Percentiles rank a stretch among this genome's conserved stretches.
Evolutionary conservation across 2,797 vertebrate genomes (phyloP).

Genomic region (Parauchenoglanis punctatus): DNA sequence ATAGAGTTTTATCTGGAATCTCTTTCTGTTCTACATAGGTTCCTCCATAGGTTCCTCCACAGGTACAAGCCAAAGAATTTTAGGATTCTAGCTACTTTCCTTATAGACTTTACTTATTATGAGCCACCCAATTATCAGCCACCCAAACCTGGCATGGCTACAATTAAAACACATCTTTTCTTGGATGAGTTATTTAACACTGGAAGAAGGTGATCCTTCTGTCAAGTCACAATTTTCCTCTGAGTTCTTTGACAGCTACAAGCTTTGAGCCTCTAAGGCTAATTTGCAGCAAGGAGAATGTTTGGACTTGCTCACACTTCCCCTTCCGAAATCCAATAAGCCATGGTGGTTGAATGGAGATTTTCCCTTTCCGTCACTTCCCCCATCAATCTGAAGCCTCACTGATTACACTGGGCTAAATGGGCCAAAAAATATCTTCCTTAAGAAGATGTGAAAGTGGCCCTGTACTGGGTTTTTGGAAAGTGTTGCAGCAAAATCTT

Average conservation of each 20-base stretch:
- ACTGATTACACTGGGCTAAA: slow-evolving; percentile 50
- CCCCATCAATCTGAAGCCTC: slow-evolving; percentile 40
- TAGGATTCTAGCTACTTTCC: not conserved
- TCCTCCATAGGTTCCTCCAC: not conserved
- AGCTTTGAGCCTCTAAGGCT: not conserved
- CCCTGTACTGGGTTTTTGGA: not conserved
- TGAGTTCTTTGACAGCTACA: not conserved
- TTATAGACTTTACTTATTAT: not conserved
- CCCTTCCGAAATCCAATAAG: slow-evolving; percentile 45
- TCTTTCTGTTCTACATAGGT: not conserved
- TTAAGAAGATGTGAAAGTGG: slow-evolving; percentile 39
- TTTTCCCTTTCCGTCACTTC: slow-evolving; percentile 33
- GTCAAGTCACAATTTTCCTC: not conserved
- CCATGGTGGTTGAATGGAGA: slow-evolving; percentile 27
- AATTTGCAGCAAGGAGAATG: slow-evolving; percentile 40
- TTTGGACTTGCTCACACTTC: slow-evolving; percentile 36
- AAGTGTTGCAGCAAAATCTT: slow-evolving; percentile 25
- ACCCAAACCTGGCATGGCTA: not conserved
- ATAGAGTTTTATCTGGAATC: not conserved
- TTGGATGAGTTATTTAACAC: not conserved
- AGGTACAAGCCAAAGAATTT: not conserved
- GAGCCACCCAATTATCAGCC: not conserved
- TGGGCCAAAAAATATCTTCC: slow-evolving; percentile 39
- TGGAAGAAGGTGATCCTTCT: not conserved
- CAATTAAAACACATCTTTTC: not conserved